A percentile compares a stretch with the other conserved stretches of the same genome.
Evolutionary conservation across 1,140 invertebrate genomes (phyloP).

Genomic region (Trichoplusia ni): DNA sequence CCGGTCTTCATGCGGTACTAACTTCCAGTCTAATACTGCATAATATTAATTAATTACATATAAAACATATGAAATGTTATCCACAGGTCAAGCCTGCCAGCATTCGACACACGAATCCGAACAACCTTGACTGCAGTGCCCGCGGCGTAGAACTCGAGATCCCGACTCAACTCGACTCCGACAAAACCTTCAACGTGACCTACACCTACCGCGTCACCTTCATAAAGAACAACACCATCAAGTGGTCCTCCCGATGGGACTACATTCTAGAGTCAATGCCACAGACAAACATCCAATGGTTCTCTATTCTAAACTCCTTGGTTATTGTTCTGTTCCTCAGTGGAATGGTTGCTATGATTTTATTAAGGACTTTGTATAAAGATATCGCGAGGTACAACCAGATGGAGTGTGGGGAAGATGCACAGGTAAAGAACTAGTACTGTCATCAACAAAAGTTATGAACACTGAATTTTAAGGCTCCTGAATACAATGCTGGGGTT

Average conservation of each 20-base stretch:
- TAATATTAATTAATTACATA: no score
- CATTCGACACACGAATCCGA: constrained; percentile 84
- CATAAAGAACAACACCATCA: constrained; percentile 90
- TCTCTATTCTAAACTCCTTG: constrained; percentile 95
- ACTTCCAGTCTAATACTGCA: neutral
- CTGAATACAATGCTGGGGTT: no score
- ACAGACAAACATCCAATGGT: constrained; percentile 99
- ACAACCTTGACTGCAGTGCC: constrained; percentile 80
- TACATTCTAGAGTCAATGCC: constrained; percentile 99
- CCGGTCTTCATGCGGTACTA: no score
- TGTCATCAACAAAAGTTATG: no score
- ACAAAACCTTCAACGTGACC: constrained; percentile 85
- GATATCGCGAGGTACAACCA: constrained; percentile 99
- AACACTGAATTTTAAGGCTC: no score
- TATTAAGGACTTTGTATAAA: constrained; percentile 97
- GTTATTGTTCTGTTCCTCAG: constrained; percentile 95
- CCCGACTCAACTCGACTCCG: constrained; percentile 79
- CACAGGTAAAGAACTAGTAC: constrained; percentile 81
- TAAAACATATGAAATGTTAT: no score
- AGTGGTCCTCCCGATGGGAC: constrained; percentile 99
- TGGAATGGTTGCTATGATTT: constrained; percentile 99
- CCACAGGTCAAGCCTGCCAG: constrained; percentile 88
- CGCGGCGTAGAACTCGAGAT: constrained; percentile 87
- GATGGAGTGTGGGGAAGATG: constrained; percentile 97
- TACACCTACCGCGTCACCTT: constrained; percentile 96